Conservation (phyloP, 2,888 invertebrate genomes). For the Hyposoter didymator region DNA sequence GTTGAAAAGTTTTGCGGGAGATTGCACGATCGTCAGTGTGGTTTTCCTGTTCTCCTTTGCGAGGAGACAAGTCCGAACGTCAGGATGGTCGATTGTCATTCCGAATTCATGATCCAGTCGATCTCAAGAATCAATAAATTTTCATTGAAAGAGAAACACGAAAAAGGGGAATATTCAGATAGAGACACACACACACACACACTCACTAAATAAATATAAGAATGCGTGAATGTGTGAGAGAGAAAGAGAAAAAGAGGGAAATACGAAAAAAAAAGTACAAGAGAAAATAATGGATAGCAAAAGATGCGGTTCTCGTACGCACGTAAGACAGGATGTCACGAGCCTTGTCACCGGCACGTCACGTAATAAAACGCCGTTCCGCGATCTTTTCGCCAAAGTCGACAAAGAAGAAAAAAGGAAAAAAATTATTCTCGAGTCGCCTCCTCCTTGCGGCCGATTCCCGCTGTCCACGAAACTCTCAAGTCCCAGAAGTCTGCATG, state of each 20-base stretch:
- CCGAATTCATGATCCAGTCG: constrained; percentile 21
- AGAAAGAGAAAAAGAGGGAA: background rate
- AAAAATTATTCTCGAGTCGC: background rate
- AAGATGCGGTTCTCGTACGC: constrained; percentile 54
- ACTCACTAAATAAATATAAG: background rate
- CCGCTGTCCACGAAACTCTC: background rate
- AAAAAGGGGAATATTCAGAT: background rate
- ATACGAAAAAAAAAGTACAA: constrained; percentile 11
- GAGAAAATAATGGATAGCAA: constrained; percentile 42
- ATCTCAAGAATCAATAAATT: constrained; percentile 2
- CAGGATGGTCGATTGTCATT: constrained; percentile 32
- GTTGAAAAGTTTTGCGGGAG: constrained; percentile 9
- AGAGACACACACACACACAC: background rate
- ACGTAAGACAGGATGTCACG: constrained; percentile 78
- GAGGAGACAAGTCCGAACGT: constrained; percentile 18
- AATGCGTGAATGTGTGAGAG: background rate
- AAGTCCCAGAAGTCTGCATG: background rate
- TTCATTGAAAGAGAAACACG: background rate
- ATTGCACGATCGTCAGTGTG: background rate
- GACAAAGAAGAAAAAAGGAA: background rate
- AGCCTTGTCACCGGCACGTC: constrained; percentile 73
- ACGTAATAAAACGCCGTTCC: constrained; percentile 69
- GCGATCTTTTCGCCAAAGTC: constrained; percentile 27
- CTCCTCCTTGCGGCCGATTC: background rate
- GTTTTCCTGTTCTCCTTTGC: constrained; percentile 7